A percentile compares a stretch with the other conserved stretches of the same genome.
Evolutionary conservation across 2,113 vertebrate species (phyloP).

Genomic region (Heterotilapia buettikoferi): DNA sequence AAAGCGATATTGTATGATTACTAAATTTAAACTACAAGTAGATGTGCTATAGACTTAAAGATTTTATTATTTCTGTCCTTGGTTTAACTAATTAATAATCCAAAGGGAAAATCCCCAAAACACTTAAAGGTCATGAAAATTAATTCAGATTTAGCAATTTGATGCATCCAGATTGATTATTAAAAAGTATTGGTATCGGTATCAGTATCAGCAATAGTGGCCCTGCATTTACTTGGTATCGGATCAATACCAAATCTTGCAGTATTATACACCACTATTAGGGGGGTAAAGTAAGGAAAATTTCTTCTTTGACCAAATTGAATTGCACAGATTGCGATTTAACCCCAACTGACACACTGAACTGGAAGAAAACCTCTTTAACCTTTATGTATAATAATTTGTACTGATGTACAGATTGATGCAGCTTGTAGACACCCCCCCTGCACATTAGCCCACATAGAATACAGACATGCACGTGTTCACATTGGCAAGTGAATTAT

Average conservation of each 20-base stretch:
- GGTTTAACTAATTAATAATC: background rate
- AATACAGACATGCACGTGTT: background rate
- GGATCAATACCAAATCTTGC: background rate
- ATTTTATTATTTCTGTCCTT: background rate
- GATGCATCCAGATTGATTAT: background rate
- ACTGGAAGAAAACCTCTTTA: background rate
- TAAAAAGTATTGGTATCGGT: background rate
- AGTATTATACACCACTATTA: background rate
- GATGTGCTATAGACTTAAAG: background rate
- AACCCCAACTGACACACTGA: background rate
- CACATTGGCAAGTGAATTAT: slow-evolving; percentile 53
- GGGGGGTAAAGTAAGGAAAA: background rate
- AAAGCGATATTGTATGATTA: background rate
- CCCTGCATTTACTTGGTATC: background rate
- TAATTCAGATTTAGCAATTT: background rate
- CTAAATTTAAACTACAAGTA: background rate
- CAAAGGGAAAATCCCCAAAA: background rate
- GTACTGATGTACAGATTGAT: background rate
- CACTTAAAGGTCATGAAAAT: background rate
- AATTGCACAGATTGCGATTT: background rate
- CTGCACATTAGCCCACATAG: background rate
- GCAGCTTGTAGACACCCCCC: background rate
- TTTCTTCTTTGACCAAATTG: background rate
- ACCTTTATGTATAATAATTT: background rate
- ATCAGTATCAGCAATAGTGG: background rate